Evolutionary conservation across 2,113 vertebrate genomes (phyloP), one percentile per base, ranked within the genome.

Genomic region (Chaetura pelagica): DNA sequence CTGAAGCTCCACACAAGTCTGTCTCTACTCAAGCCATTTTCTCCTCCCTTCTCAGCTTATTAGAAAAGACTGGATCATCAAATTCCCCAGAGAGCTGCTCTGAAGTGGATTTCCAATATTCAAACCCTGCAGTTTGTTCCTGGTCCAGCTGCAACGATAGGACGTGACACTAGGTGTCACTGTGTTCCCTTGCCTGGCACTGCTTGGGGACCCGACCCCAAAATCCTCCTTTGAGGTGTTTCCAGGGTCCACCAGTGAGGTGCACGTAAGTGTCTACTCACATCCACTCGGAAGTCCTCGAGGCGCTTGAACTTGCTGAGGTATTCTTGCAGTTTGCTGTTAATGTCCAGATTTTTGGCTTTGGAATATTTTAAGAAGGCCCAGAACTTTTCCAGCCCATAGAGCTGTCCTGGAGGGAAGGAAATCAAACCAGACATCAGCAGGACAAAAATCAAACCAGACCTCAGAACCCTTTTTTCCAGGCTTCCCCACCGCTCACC

Each of bases 341-440:
- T 98, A 63, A 99, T 99, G 95, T 99, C 99, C 98, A 99, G 95
- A 96, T 94, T 99, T 98, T 99, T 99, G 96, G 98, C 98, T 99
- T 99, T 99, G 93, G 99, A 99, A 98, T 99, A 99, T 97, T 99
- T 99, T 78, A 99, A 98, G 97, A 99, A 99, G 91, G 99, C 99
- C 99, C 99, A 99, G 97, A 99, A 99, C 97, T 99, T 99, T 97
- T 99, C 99, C 87, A 99, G 98, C 88, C 99, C 99, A 46, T 99
- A 99, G 20, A 99, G 99, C 95, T 99, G 99, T 75, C 99, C 99
- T 99, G 92, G 32, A 74, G 27, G 12, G 19, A 26, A 26, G 15
- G 54, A 83, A 71, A 35, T 2, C 63, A 79, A 78, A 52, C 10
- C 68, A 73, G 30, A 20, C 2, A 2, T 79, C 22, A 96, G 54